These are phyloP conservation scores for Frankliniella intonsa DNA, from an alignment of 2,888 invertebrate genomes.

Conservation along the genomic window DNA sequence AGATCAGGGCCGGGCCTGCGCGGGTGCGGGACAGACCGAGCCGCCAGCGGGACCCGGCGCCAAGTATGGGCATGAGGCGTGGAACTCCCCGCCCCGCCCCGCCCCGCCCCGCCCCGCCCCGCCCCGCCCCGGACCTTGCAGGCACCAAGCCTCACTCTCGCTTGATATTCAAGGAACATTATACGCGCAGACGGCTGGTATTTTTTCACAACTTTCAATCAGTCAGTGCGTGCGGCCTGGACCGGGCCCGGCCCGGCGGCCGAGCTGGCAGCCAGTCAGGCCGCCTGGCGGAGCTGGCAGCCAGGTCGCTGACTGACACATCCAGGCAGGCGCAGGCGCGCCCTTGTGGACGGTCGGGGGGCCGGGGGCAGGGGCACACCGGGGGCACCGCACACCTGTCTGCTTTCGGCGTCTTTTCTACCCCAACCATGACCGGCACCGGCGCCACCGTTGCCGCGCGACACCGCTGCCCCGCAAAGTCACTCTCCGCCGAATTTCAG, in stretches of 20 bases:
- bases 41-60: neutral
- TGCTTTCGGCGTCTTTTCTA: too few species aligned
- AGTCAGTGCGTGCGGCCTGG: neutral
- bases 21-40: neutral
- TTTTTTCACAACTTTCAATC: conserved; percentile 13
- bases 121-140: neutral
- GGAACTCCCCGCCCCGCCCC: neutral
- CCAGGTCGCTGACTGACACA: neutral
- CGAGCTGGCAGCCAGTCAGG: neutral
- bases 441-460: too few species aligned
- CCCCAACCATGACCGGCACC: too few species aligned
- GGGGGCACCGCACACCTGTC: too few species aligned
- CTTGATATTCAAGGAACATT: neutral
- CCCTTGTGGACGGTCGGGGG: too few species aligned
- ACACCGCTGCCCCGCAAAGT: too few species aligned
- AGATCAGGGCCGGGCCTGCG: neutral
- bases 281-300: neutral
- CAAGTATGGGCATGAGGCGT: conserved; percentile 11
- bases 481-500: too few species aligned
- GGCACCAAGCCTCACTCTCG: neutral
- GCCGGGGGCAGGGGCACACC: too few species aligned
- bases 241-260: neutral
- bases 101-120: neutral
- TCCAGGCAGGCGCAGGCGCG: too few species aligned
- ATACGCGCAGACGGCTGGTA: neutral